A percentile compares a stretch with the other conserved stretches of the same genome.
These are phyloP conservation scores for Channallabes apus DNA, from an alignment of 2,797 vertebrate species.

Conservation along the genomic window DNA sequence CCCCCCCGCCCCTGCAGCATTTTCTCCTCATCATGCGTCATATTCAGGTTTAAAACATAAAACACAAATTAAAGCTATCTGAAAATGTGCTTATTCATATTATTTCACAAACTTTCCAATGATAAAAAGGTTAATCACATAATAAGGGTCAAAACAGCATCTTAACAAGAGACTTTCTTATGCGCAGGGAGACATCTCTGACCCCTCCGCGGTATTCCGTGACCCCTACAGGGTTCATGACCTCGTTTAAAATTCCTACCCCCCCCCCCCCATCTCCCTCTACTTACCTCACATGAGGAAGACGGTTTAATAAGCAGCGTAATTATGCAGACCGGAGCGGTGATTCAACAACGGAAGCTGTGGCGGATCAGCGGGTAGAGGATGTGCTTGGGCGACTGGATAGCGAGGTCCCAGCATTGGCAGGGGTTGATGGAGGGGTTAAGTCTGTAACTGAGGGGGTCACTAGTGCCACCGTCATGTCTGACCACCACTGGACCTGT, in stretches of 20 bases:
- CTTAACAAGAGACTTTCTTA: conserved; percentile 40
- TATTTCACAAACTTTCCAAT: conserved; percentile 24
- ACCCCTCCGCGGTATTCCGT: not conserved
- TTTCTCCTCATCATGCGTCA: conserved; percentile 43
- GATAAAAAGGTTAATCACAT: conserved; percentile 47
- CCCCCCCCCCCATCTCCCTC: not conserved
- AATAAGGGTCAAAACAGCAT: conserved; percentile 51
- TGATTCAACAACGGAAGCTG: not conserved
- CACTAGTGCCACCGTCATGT: not conserved
- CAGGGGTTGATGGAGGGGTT: conserved; percentile 2
- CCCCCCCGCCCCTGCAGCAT: conserved; percentile 25
- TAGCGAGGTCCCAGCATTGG: not conserved
- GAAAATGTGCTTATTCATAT: conserved; percentile 39
- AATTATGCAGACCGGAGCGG: not conserved
- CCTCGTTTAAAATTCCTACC: conserved; percentile 34
- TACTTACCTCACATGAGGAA: not conserved
- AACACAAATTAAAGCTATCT: conserved; percentile 13
- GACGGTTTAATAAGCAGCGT: conserved; percentile 1
- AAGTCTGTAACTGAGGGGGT: conserved; percentile 5
- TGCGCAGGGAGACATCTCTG: not conserved
- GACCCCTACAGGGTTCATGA: conserved; percentile 36
- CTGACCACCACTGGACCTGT: conserved; percentile 7
- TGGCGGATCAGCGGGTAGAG: not conserved
- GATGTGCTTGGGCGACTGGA: not conserved
- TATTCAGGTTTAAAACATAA: not conserved